A percentile compares a stretch with the other conserved stretches of the same genome.
phyloP scores from a whole-genome alignment of 2,888 invertebrate genomes.

The Callinectes sapidus region DNA sequence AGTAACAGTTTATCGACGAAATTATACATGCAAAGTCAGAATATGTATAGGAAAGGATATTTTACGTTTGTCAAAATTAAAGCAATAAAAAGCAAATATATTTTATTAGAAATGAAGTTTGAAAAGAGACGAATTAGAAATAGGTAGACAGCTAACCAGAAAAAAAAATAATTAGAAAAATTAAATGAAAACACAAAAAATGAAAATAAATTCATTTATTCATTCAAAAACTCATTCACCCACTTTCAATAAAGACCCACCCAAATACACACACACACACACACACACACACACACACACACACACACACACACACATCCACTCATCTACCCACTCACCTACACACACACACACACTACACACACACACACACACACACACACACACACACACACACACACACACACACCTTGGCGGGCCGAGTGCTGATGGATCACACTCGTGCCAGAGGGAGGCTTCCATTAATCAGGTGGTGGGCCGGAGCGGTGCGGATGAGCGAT shows the following conservation, averaged over 20 bases:
- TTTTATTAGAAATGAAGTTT: too few relatives aligned
- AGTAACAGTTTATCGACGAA: neutral
- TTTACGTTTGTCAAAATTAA: neutral
- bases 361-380: constrained; percentile 5
- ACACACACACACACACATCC: neutral
- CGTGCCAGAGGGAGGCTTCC: constrained; percentile 9
- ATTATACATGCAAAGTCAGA: neutral
- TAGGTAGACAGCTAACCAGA: neutral
- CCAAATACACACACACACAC: neutral
- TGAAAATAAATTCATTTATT: too few relatives aligned
- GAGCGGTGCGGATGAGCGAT: constrained; percentile 39
- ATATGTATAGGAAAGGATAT: neutral
- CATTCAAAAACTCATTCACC: neutral
- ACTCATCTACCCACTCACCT: neutral
- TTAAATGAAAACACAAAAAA: too few relatives aligned
- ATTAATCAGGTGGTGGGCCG: constrained; percentile 20
- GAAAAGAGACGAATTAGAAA: neutral
- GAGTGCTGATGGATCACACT: constrained; percentile 34
- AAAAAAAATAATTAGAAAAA: neutral
- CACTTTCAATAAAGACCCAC: neutral
- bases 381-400: constrained; percentile 20
- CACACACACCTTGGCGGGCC: constrained; percentile 31
- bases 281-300: neutral
- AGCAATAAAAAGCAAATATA: too few relatives aligned
- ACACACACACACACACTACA: constrained; percentile 8